Evolutionary conservation across 2,888 invertebrate species (phyloP).

Genomic region (Orthonychiurus folsomi): DNA sequence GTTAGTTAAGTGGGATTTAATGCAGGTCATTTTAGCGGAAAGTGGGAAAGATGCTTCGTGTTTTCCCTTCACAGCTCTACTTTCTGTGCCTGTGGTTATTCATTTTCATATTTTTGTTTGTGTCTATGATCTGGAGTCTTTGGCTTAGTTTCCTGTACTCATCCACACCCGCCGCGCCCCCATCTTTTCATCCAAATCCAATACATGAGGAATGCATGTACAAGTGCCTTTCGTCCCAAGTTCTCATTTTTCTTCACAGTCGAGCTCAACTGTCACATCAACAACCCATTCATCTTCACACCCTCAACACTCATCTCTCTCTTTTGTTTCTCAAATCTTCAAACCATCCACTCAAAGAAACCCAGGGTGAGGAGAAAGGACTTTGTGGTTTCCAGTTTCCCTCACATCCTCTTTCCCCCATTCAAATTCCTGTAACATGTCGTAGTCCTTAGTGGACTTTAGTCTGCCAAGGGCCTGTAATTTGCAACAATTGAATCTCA

Average conservation of each 20-base stretch:
- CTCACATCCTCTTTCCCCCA: constrained; percentile 5
- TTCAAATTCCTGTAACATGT: no score
- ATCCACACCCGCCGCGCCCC: no score
- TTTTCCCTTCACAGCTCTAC: no score
- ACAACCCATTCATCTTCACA: constrained; percentile 22
- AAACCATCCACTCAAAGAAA: constrained; percentile 1
- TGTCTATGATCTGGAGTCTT: no score
- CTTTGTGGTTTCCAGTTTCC: constrained; percentile 16
- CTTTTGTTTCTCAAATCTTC: constrained; percentile 12
- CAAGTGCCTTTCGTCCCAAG: background rate
- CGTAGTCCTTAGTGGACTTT: background rate
- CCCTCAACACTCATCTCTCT: constrained; percentile 2
- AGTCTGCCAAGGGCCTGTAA: background rate
- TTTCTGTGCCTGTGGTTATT: no score
- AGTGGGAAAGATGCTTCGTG: no score
- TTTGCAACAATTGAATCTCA: background rate
- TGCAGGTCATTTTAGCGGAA: no score
- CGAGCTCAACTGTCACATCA: constrained; percentile 24
- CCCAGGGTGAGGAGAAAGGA: constrained; percentile 7
- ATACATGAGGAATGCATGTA: no score
- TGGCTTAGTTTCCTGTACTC: no score
- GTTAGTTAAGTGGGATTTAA: no score
- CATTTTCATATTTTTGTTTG: no score
- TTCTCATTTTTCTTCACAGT: constrained; percentile 21
- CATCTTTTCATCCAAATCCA: no score